Base-by-base conservation (phyloP, 92 coral and sea anemone genomes). In the Bergia puertoricense region DNA sequence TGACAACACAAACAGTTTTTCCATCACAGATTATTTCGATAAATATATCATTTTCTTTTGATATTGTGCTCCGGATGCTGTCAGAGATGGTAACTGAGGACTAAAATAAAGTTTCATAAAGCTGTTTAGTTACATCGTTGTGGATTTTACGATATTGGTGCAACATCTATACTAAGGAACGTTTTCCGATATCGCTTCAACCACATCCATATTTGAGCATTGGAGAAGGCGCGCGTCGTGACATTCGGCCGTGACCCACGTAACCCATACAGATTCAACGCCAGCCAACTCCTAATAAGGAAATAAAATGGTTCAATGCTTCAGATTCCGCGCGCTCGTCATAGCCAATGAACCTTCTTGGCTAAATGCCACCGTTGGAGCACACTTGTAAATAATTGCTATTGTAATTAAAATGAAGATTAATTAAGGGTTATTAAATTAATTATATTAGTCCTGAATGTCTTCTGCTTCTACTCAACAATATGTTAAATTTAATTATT, bases 191-290 rank as follows among this genome's bases (percentile, higher is more conserved):
- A 81, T 62, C 48, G 75, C 37, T 62, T 81, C 11, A 36, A 66
- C 44, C 74, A 40, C 78, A 71, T 37, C 87, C 87, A 20, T 84
- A 84, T 84, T 69, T 84, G 87, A 84, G 20, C 87, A 84, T 84
- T 82, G 44, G 8, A 48, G 87, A 71, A 69, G 44, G 87, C 44
- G 79, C 36, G 75, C 46, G 40, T 68, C 87, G 77, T 40, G 76
- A 65, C 76, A 40, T 20, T 30, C 30, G 30, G 16, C 30, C 51
- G 80, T 76, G 80, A 76, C 76, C 45, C 39, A 6, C 46, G 30
- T 30, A 30, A 30, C 30, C 30, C 30, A 30, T 30, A 30, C 16
- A 44, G 23, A 39, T 44, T 23, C 50, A 80, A 37, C 90, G 15
- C 46, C 36, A 80, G 11, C 86, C 10, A 76, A 81, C 23, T 69